phyloP scores from a whole-genome alignment of 2,797 vertebrate genomes.

The Anableps anableps region DNA sequence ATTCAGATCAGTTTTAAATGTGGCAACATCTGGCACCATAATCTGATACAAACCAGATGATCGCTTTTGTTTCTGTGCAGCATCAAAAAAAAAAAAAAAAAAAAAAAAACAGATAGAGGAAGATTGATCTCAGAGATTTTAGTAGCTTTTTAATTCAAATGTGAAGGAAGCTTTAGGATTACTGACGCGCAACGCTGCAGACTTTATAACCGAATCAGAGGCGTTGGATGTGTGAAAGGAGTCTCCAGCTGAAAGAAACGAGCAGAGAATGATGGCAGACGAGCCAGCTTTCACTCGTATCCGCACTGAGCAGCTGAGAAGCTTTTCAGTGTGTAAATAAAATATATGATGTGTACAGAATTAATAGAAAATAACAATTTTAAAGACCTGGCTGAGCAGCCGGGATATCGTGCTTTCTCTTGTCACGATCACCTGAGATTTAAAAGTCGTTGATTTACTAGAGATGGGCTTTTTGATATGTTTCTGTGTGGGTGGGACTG shows the following conservation, averaged over 20 bases:
- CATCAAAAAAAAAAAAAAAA: background rate
- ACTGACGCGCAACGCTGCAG: slow-evolving; percentile 36
- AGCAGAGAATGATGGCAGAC: slow-evolving; percentile 21
- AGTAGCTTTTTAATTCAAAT: slow-evolving; percentile 14
- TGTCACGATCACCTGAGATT: slow-evolving; percentile 41
- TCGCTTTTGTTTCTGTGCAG: slow-evolving; percentile 45
- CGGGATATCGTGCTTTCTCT: slow-evolving; percentile 59
- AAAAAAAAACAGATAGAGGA: too few relatives aligned
- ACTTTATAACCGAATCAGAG: slow-evolving; percentile 42
- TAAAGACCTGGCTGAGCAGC: slow-evolving; percentile 70
- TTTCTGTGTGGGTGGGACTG: slow-evolving; percentile 39
- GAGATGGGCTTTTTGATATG: slow-evolving; percentile 40
- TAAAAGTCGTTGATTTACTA: slow-evolving; percentile 45
- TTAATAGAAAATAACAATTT: slow-evolving; percentile 75
- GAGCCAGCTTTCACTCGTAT: slow-evolving; percentile 37
- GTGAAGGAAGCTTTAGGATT: background rate
- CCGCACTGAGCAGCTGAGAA: slow-evolving; percentile 38
- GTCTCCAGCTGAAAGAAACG: slow-evolving; percentile 31
- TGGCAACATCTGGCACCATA: slow-evolving; percentile 14
- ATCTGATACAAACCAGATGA: slow-evolving; percentile 20
- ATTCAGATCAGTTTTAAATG: slow-evolving; percentile 16
- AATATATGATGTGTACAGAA: slow-evolving; percentile 85
- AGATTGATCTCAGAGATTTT: slow-evolving; percentile 4
- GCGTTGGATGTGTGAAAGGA: slow-evolving; percentile 9
- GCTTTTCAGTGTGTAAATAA: slow-evolving; percentile 73